Evolutionary conservation across 2,888 invertebrate genomes (phyloP), one percentile per base, ranked within the genome.

Genomic region (Branchellion lobata): DNA sequence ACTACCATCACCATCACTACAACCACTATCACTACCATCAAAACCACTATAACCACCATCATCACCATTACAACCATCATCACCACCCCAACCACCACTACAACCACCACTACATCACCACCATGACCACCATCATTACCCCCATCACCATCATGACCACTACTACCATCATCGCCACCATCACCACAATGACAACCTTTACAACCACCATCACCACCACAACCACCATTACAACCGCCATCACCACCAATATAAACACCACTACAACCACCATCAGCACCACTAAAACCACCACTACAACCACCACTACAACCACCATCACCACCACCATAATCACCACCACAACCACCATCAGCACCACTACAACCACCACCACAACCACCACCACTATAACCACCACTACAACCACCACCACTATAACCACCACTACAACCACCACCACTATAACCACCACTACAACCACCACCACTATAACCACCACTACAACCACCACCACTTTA

Each of bases 101-200:
- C 40, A 40, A 40, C 40, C 5, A 40, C 40, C 14, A 11, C n/a
- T 65, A 3, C 29, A 65, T 65, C 65, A 65, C n/a, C 29, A 29
- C 65, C 65, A 65, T 65, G 27, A 8, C 29, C 65, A 65, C 29
- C 65, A 65, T 65, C 65, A 29, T 65, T 5, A 21, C 21, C 65
- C 5, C 29, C 65, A 65, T 21, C 65, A n/a, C 21, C 8, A 65
- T 65, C 65, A 29, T 65, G n/a, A 21, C 21, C 65, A 21, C 29
- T 21, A 65, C 29, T 21, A n/a, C 21, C 8, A 21, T 65, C 65
- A 21, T 21, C 65, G 8, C 29, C 65, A 65, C 21, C 8, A n/a
- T 65, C 65, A 21, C 29, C 29, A 27, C 29, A 5, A 29, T 65
- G n/a, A n/a, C n/a, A 3, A 8, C 29, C 65, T 11, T 21, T 21